A percentile compares a stretch with the other conserved stretches of the same genome.
Evolutionary conservation across 2,797 vertebrate species (phyloP).

Genomic region (Okamejei kenojei): DNA sequence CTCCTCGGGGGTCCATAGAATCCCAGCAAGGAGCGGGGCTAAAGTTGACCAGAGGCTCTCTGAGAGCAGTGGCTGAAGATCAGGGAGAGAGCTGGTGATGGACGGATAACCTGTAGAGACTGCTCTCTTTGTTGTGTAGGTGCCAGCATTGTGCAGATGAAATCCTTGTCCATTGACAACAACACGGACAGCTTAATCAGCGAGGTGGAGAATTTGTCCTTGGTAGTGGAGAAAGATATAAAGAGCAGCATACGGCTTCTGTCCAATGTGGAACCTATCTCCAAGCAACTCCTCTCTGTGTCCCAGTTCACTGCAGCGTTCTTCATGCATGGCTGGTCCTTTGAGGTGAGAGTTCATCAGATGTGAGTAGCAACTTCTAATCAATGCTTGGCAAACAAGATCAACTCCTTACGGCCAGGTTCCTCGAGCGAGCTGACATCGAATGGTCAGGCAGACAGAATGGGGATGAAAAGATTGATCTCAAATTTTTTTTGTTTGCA

Average conservation of each 20-base stretch:
- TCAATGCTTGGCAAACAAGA: neutral
- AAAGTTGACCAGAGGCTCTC: neutral
- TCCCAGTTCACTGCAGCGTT: constrained; percentile 69
- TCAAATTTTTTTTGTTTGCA: neutral
- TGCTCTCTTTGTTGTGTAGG: constrained; percentile 54
- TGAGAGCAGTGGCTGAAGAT: neutral
- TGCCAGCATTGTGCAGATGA: constrained; percentile 76
- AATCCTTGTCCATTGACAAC: constrained; percentile 66
- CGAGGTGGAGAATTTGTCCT: constrained; percentile 71
- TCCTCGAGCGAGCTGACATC: neutral
- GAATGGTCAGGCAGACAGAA: neutral
- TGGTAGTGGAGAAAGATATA: constrained; percentile 73
- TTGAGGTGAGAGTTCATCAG: constrained; percentile 66
- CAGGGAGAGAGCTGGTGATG: neutral
- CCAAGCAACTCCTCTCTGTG: constrained; percentile 65
- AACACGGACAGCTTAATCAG: constrained; percentile 70
- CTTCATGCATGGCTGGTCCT: constrained; percentile 67
- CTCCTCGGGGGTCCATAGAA: neutral
- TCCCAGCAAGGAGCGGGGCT: neutral
- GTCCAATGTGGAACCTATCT: constrained; percentile 68
- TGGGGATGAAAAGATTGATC: neutral
- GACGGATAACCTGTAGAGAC: too few species aligned
- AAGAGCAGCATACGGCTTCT: constrained; percentile 83
- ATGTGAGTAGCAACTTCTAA: too few species aligned
- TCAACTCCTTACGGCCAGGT: neutral